Conservation (phyloP, 2,888 invertebrate genomes). For the Apamea epomidion region DNA sequence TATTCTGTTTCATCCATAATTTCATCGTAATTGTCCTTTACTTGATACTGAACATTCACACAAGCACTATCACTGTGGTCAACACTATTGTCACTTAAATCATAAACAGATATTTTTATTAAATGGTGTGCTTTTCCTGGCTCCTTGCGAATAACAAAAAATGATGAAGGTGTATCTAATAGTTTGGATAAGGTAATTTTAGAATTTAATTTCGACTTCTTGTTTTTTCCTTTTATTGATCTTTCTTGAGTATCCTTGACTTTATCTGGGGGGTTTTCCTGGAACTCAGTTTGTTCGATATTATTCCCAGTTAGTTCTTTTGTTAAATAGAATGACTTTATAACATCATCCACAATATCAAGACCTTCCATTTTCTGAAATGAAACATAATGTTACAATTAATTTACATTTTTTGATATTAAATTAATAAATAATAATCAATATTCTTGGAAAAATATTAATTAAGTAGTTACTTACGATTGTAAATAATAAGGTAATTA, state of each 20-base stretch:
- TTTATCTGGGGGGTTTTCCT: not conserved
- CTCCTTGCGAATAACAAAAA: not conserved
- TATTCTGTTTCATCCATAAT: too few species aligned
- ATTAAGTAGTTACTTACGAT: too few species aligned
- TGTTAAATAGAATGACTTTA: conserved; percentile 6
- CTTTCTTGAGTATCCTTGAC: not conserved
- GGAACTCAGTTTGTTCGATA: conserved; percentile 1
- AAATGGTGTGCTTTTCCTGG: not conserved
- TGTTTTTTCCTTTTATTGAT: not conserved
- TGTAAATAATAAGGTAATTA: too few species aligned
- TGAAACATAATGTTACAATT: not conserved
- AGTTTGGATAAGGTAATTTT: not conserved
- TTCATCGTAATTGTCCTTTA: too few species aligned
- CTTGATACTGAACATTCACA: too few species aligned
- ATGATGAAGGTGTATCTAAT: not conserved
- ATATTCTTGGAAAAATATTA: too few species aligned
- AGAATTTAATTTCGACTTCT: conserved; percentile 1
- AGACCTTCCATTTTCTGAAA: not conserved
- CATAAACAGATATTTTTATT: not conserved
- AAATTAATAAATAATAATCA: too few species aligned
- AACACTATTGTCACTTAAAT: too few species aligned
- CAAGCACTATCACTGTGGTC: too few species aligned
- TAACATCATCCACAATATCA: not conserved
- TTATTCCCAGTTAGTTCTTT: not conserved
- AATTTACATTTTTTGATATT: not conserved